Evolutionary conservation across 2,797 vertebrate genomes (phyloP).

Genomic region (Tragopan temminckii): DNA sequence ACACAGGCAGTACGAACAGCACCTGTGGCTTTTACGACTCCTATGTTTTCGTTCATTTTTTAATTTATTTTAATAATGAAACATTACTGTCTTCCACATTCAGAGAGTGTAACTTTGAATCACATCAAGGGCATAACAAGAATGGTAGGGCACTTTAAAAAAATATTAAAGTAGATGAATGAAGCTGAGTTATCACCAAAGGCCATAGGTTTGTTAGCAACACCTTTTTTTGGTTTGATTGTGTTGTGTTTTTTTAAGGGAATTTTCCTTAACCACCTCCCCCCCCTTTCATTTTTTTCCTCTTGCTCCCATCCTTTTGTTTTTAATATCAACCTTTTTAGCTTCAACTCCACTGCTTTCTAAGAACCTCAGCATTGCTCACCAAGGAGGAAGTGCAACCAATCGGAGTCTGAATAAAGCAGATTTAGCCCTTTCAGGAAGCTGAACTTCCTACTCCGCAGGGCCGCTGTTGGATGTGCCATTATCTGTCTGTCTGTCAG

Average conservation of each 20-base stretch:
- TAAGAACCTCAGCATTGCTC: neutral
- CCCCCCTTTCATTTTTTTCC: neutral
- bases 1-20: too few species aligned
- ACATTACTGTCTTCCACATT: neutral
- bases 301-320: neutral
- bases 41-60: neutral
- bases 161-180: neutral
- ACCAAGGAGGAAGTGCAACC: conserved; percentile 9
- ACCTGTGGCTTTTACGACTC: too few species aligned
- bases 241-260: neutral
- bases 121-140: neutral
- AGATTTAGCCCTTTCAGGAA: neutral
- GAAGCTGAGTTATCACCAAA: neutral
- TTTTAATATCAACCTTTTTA: neutral
- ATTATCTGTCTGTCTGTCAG: neutral
- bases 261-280: neutral
- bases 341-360: neutral
- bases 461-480: rapidly evolving
- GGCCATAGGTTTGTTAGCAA: rapidly evolving
- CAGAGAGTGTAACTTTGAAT: neutral
- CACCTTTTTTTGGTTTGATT: neutral
- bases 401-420: neutral
- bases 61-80: neutral
- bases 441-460: neutral
- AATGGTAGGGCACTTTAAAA: neutral